A percentile compares a stretch with the other conserved stretches of the same genome.
Evolutionary conservation across 2,113 vertebrate species (phyloP).

Genomic region (Chloropsis hardwickii): DNA sequence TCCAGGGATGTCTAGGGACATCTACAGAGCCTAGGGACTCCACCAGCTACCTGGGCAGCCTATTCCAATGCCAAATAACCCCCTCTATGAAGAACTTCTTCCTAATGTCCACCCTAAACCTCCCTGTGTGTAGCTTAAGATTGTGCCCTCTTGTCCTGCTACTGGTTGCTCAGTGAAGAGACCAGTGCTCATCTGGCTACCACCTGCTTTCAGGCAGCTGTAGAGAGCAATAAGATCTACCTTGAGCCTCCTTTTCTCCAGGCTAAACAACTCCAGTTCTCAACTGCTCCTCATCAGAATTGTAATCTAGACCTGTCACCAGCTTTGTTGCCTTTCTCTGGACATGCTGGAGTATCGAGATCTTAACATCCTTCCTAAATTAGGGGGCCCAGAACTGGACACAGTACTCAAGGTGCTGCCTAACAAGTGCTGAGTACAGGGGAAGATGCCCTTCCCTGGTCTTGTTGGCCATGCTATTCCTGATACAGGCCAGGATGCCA

Average conservation of each 20-base stretch:
- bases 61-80: background rate
- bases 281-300: accelerated
- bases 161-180: background rate
- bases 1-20: background rate
- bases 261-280: background rate
- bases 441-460: background rate
- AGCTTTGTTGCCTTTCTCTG: background rate
- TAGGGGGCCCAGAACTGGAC: background rate
- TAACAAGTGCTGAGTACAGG: background rate
- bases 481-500: background rate
- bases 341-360: background rate
- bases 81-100: background rate
- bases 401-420: background rate
- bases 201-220: background rate
- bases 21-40: background rate
- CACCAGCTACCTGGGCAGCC: background rate
- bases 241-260: background rate
- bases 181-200: too few species aligned
- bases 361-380: background rate
- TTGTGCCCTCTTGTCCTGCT: background rate
- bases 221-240: background rate
- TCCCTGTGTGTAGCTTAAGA: background rate
- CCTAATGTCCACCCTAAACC: background rate
- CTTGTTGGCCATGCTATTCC: background rate
- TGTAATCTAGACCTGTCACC: background rate